Evolutionary conservation across 2,888 invertebrate genomes (phyloP).

Genomic region (Opisthograptis luteolata): DNA sequence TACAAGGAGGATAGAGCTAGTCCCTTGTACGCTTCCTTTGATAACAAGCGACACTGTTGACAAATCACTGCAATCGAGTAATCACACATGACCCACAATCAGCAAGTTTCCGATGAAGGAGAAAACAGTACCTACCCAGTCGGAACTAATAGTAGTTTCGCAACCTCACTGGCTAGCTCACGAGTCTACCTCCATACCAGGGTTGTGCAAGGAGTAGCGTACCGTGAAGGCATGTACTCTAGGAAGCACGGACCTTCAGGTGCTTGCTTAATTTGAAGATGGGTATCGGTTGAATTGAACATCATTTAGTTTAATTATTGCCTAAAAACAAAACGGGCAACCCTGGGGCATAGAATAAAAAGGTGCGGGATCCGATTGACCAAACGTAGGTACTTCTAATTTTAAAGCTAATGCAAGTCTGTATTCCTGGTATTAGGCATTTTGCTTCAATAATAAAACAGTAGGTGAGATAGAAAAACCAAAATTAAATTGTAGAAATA

Average conservation of each 20-base stretch:
- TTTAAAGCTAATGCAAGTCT: too few relatives aligned
- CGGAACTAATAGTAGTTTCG: slow-evolving; percentile 56
- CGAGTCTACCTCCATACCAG: slow-evolving; percentile 57
- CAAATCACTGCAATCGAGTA: slow-evolving; percentile 2
- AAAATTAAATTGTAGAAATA: too few relatives aligned
- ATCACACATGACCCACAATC: slow-evolving; percentile 35
- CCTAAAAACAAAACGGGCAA: slow-evolving; percentile 7
- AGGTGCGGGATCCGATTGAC: too few relatives aligned
- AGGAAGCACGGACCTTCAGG: slow-evolving; percentile 47
- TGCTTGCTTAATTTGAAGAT: slow-evolving; percentile 38
- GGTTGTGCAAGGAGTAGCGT: slow-evolving; percentile 64
- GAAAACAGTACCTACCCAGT: slow-evolving; percentile 51
- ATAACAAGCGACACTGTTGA: neutral
- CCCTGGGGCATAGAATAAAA: neutral
- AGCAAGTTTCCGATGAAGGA: slow-evolving; percentile 44
- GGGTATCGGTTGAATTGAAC: slow-evolving; percentile 23
- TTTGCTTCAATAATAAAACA: too few relatives aligned
- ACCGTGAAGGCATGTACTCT: slow-evolving; percentile 65
- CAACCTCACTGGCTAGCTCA: slow-evolving; percentile 45
- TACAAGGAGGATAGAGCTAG: too few relatives aligned
- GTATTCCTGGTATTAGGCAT: too few relatives aligned
- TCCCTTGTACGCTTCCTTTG: too few relatives aligned
- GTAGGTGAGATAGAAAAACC: too few relatives aligned
- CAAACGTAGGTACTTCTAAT: too few relatives aligned
- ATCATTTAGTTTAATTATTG: slow-evolving; percentile 16